These are phyloP conservation scores for Edolisoma coerulescens DNA, from an alignment of 2,113 vertebrate species.

Conservation along the genomic window DNA sequence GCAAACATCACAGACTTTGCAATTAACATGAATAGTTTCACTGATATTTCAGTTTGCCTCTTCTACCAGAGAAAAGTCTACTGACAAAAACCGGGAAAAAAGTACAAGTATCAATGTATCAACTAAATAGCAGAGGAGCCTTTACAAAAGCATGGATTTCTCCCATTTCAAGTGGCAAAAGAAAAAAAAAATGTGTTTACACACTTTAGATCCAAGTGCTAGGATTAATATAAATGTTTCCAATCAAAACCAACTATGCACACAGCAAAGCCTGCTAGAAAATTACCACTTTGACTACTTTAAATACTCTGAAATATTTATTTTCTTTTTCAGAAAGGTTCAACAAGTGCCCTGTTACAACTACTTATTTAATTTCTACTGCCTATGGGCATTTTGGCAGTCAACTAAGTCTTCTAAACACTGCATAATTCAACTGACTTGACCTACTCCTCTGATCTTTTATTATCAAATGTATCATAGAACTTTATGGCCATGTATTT, in stretches of 20 bases:
- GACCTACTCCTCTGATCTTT: background rate
- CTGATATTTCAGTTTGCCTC: background rate
- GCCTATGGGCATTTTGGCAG: conserved; percentile 17
- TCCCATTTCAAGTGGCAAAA: background rate
- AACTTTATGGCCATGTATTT: background rate
- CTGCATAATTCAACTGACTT: conserved; percentile 10
- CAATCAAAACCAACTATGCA: background rate
- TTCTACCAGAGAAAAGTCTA: background rate
- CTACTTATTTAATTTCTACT: conserved; percentile 8
- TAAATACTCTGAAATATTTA: conserved; percentile 4
- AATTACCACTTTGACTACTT: background rate
- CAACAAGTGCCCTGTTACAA: background rate
- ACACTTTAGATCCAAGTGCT: background rate
- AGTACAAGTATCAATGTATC: background rate
- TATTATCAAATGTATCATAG: background rate
- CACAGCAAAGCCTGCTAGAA: background rate
- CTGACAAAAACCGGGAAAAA: background rate
- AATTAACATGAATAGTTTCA: background rate
- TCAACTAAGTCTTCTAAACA: background rate
- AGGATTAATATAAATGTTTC: background rate
- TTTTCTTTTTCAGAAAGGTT: conserved; percentile 23
- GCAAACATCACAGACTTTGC: background rate
- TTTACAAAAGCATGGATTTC: background rate
- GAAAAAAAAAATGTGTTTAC: background rate
- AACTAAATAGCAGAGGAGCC: background rate